phyloP scores from a whole-genome alignment of 2,113 vertebrate species.

The Actinemys pallida region DNA sequence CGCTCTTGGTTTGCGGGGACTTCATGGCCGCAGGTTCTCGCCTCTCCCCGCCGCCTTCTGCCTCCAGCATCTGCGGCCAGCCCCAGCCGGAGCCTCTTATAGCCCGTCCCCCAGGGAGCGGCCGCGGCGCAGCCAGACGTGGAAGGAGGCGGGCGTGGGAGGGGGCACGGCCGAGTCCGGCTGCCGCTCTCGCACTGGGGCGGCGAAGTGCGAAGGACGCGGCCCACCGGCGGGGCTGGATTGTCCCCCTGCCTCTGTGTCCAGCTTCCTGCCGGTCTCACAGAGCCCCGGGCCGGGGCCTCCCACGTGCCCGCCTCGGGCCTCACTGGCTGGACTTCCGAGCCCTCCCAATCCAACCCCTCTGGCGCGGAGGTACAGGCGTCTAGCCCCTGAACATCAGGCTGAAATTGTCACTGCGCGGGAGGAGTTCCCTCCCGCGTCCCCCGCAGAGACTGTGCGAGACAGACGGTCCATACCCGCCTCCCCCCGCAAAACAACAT shows the following conservation, averaged over 20 bases:
- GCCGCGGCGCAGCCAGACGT: not conserved
- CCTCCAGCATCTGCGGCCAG: not conserved
- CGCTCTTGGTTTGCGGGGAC: not conserved
- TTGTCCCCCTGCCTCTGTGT: too few species aligned
- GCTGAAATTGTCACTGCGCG: not conserved
- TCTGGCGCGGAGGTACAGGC: not conserved
- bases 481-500: not conserved
- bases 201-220: not conserved
- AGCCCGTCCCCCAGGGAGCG: not conserved
- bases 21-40: conserved; percentile 42
- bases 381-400: accelerated
- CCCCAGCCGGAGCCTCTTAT: not conserved
- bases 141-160: not conserved
- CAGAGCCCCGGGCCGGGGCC: not conserved
- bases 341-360: accelerated
- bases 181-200: too few species aligned
- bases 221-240: not conserved
- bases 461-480: not conserved
- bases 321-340: not conserved
- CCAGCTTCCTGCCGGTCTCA: too few species aligned
- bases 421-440: not conserved
- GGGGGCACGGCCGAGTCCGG: not conserved
- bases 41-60: not conserved
- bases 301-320: not conserved
- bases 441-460: not conserved